phyloP scores from a whole-genome alignment of 1,140 invertebrate species.

The Drosophila baimaii region DNA sequence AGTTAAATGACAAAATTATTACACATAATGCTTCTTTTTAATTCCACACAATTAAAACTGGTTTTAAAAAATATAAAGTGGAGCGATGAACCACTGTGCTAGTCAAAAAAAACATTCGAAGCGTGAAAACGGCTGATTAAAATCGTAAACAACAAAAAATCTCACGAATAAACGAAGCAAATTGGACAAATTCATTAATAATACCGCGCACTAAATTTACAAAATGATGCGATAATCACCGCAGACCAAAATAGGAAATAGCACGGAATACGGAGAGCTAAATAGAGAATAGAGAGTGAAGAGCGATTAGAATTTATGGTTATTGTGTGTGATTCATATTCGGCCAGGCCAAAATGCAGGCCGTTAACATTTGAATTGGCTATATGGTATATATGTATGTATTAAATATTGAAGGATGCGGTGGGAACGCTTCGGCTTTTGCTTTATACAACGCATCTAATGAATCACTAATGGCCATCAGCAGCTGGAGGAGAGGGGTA shows the following conservation, averaged over 20 bases:
- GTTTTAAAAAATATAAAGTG: neutral
- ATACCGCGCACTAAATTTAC: conserved; percentile 49
- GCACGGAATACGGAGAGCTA: conserved; percentile 11
- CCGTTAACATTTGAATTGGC: conserved; percentile 29
- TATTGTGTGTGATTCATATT: conserved; percentile 43
- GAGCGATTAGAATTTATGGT: conserved; percentile 8
- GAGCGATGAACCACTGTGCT: conserved; percentile 8
- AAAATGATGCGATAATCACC: conserved; percentile 68
- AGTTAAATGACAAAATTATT: no score
- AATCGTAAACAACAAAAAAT: conserved; percentile 49
- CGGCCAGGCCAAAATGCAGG: conserved; percentile 17
- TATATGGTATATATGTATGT: neutral
- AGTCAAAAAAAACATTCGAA: conserved; percentile 17
- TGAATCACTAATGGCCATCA: conserved; percentile 53
- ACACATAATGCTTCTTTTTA: neutral
- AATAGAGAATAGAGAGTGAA: conserved; percentile 3
- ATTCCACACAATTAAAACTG: neutral
- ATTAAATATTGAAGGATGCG: conserved; percentile 25
- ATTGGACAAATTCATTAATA: conserved; percentile 63
- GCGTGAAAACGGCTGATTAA: conserved; percentile 64
- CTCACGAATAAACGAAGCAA: conserved; percentile 47
- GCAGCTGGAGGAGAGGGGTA: conserved; percentile 12
- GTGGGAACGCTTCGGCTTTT: conserved; percentile 25
- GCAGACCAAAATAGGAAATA: conserved; percentile 63
- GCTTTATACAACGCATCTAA: conserved; percentile 39